Conservation (phyloP, 2,113 vertebrate genomes). For the Pleuronectes platessa region DNA sequence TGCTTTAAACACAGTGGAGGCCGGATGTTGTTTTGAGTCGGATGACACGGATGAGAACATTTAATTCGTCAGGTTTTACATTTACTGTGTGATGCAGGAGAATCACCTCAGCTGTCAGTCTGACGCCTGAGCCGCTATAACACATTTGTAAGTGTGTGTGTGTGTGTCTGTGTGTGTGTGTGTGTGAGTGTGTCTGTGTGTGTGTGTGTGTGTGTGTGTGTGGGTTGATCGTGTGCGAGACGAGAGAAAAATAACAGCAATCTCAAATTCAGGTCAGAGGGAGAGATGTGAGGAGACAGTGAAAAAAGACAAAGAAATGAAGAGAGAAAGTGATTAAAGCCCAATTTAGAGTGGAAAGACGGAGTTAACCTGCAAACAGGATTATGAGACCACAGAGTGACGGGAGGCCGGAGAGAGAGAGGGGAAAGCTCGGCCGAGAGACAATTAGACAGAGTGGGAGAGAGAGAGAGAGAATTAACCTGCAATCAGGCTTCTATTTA, state of each 20-base stretch:
- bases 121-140: no score
- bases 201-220: conserved; percentile 14
- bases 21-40: no score
- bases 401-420: conserved; percentile 6
- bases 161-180: not conserved
- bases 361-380: conserved; percentile 45
- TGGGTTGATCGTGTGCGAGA: conserved; percentile 21
- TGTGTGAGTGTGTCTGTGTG: not conserved
- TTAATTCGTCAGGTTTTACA: not conserved
- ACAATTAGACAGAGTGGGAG: not conserved
- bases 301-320: not conserved
- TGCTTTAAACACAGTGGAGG: no score
- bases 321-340: conserved; percentile 27
- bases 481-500: conserved; percentile 70
- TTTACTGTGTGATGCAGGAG: not conserved
- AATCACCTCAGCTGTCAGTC: not conserved
- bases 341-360: conserved; percentile 40
- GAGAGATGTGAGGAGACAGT: not conserved
- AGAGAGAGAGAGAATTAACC: conserved; percentile 66
- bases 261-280: no score
- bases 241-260: conserved; percentile 1
- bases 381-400: not conserved
- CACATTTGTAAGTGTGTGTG: conserved; percentile 8
- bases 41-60: no score
- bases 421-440: conserved; percentile 24